A percentile compares a stretch with the other conserved stretches of the same genome.
Evolutionary conservation across 2,797 vertebrate genomes (phyloP).

Genomic region (Chiloscyllium punctatum): DNA sequence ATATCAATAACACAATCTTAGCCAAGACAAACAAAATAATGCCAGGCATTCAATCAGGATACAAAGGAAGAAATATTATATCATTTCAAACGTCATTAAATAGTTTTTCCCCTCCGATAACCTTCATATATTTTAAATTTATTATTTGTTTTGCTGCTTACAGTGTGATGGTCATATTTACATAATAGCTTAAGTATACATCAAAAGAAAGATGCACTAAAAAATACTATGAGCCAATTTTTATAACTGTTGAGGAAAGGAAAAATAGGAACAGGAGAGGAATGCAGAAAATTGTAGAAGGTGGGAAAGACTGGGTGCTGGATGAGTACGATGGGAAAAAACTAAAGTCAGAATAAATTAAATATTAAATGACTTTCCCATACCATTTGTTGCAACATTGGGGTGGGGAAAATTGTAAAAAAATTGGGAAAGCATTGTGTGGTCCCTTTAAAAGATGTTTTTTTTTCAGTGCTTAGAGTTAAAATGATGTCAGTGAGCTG

Average conservation of each 20-base stretch:
- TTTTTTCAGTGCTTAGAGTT: too few species aligned
- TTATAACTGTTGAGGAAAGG: neutral
- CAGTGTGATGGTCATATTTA: neutral
- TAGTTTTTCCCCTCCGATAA: constrained; percentile 18
- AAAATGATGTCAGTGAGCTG: too few species aligned
- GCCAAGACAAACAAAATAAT: neutral
- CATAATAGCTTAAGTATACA: neutral
- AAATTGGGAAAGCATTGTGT: too few species aligned
- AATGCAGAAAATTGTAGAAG: too few species aligned
- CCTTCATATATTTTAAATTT: neutral
- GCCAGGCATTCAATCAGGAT: neutral
- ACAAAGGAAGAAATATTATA: neutral
- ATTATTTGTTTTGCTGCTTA: neutral
- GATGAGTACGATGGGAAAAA: neutral
- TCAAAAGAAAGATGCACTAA: neutral
- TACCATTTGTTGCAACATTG: neutral
- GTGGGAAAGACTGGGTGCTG: too few species aligned
- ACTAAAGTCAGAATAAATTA: neutral
- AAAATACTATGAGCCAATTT: neutral
- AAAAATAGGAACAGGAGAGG: neutral
- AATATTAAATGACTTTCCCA: neutral
- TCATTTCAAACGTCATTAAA: neutral
- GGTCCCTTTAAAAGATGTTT: too few species aligned
- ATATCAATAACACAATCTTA: constrained; percentile 6
- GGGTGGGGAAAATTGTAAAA: too few species aligned